phyloP scores from a whole-genome alignment of 2,888 invertebrate species.

The Muscina levida region DNA sequence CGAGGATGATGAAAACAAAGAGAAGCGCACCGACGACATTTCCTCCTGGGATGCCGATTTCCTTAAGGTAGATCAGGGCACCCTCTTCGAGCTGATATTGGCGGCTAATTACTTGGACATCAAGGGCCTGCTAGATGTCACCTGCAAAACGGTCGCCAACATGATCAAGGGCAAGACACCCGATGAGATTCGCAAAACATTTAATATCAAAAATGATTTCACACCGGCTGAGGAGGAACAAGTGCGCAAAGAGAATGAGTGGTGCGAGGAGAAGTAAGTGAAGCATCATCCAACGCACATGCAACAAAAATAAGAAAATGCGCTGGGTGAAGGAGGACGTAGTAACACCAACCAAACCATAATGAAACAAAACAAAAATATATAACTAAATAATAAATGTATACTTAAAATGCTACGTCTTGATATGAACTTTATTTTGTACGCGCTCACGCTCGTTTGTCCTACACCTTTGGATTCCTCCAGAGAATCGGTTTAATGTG shows the following conservation, averaged over 20 bases:
- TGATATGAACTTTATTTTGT: constrained; percentile 29
- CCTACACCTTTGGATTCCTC: too few species aligned
- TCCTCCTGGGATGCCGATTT: constrained; percentile 99
- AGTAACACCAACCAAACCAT: constrained; percentile 16
- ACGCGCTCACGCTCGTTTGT: too few species aligned
- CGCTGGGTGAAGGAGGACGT: background rate
- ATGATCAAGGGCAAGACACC: constrained; percentile 99
- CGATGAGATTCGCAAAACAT: constrained; percentile 97
- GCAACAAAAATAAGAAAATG: too few species aligned
- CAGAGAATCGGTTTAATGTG: too few species aligned
- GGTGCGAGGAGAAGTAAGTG: constrained; percentile 81
- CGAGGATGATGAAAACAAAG: constrained; percentile 98
- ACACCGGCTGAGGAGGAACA: constrained; percentile 98
- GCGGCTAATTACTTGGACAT: constrained; percentile 99
- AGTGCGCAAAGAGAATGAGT: constrained; percentile 97
- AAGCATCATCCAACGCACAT: background rate
- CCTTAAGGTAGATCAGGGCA: constrained; percentile 98
- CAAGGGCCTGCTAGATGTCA: constrained; percentile 96
- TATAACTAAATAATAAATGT: constrained; percentile 37
- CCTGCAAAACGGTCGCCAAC: constrained; percentile 98
- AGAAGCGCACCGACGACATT: constrained; percentile 99
- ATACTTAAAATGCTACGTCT: constrained; percentile 39
- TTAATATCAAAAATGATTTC: constrained; percentile 98
- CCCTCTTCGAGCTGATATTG: constrained; percentile 96
- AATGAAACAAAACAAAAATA: constrained; percentile 8